Percentiles rank a stretch among this genome's conserved stretches.
Conservation (phyloP, 1,140 invertebrate genomes). For the Cherax destructor region DNA sequence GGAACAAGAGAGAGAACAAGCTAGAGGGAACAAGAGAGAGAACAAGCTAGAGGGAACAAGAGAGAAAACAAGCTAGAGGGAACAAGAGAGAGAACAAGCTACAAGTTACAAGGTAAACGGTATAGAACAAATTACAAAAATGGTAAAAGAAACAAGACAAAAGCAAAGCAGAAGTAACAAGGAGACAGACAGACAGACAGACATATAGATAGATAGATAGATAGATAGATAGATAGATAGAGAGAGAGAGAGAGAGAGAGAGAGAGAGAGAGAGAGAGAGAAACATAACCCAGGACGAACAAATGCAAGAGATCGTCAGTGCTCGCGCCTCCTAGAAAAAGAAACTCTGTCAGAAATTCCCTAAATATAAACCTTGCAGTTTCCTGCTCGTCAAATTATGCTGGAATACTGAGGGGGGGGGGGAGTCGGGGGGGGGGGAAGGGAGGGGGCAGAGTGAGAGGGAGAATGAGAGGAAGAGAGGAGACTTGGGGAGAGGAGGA, state of each 20-base stretch:
- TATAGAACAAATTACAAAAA: too few species aligned
- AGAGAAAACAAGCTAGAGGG: too few species aligned
- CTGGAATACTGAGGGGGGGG: too few species aligned
- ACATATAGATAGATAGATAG: too few species aligned
- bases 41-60: too few species aligned
- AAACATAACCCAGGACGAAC: background rate
- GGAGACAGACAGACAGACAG: too few species aligned
- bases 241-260: background rate
- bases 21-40: too few species aligned
- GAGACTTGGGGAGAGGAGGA: background rate
- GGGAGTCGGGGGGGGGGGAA: background rate
- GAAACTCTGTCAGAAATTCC: background rate
- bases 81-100: too few species aligned
- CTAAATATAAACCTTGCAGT: background rate
- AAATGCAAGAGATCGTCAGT: background rate
- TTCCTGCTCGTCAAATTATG: constrained; percentile 6
- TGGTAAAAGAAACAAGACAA: background rate
- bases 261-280: background rate
- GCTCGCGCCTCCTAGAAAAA: background rate
- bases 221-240: too few species aligned
- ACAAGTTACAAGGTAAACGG: too few species aligned
- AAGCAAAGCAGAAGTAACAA: too few species aligned
- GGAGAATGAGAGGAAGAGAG: background rate
- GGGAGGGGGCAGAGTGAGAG: background rate
- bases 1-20: too few species aligned